Evolutionary conservation across 2,113 vertebrate species (phyloP).

Genomic region (Malurus cyaneus): DNA sequence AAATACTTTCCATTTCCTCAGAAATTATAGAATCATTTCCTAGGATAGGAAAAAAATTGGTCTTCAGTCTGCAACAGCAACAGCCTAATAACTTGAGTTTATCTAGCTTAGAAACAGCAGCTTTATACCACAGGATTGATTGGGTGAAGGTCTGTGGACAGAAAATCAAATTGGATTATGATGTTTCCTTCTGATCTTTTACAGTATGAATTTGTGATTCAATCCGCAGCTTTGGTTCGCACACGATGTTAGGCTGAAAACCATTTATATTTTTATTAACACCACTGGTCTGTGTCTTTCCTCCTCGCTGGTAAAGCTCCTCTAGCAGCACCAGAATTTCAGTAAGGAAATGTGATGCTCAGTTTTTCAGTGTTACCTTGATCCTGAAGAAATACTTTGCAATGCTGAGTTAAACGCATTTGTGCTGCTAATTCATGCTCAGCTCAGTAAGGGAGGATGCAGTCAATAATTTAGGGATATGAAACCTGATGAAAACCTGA

Average conservation of each 20-base stretch:
- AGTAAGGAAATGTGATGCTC: not conserved
- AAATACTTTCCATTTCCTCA: constrained; percentile 32
- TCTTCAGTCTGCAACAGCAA: not conserved
- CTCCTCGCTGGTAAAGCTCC: not conserved
- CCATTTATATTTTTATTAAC: constrained; percentile 12
- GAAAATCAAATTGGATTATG: constrained; percentile 64
- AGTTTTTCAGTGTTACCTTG: not conserved
- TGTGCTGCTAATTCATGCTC: not conserved
- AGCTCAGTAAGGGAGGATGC: not conserved
- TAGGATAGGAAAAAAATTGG: not conserved
- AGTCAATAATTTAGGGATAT: not conserved
- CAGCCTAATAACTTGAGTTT: constrained; percentile 19
- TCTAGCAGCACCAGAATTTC: not conserved
- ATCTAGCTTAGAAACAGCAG: constrained; percentile 30
- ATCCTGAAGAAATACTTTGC: not conserved
- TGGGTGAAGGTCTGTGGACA: constrained; percentile 45
- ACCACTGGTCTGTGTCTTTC: not conserved
- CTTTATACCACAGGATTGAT: constrained; percentile 30
- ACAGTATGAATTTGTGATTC: constrained; percentile 16
- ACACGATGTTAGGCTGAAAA: not conserved
- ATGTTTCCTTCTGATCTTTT: constrained; percentile 51
- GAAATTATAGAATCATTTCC: constrained; percentile 20
- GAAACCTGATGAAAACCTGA: not conserved
- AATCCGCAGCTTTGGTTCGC: not conserved
- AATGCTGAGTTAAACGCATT: not conserved